Base-by-base conservation (phyloP, 2,797 vertebrate genomes). In the Pelodytes ibericus region DNA sequence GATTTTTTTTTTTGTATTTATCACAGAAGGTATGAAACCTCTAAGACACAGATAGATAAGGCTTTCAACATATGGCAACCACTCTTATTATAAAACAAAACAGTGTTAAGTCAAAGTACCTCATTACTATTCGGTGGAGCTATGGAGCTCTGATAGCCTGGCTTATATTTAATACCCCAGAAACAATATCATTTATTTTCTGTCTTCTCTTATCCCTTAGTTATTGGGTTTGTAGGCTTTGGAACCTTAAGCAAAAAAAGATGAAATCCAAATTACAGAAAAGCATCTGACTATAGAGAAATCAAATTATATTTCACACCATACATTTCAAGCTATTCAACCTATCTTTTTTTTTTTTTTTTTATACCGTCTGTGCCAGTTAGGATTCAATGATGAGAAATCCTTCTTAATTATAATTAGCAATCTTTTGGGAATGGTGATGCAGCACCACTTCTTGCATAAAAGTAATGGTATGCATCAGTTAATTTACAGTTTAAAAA, bases 121-220 rank as follows among this genome's bases (percentile, higher is more conserved):
- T 97, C 94, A 97, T 99, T 98, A 96, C 89, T 91, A 98, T 98
- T 98, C 96, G 90, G 83, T 88, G 88, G 91, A 94, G 94, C 92
- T 93, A 93, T 93, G 95, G 90, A 89, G 92, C 94, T 93, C 91
- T 87, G 91, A 93, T 91, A 93, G 89, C 87, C 84, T 81, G 93
- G 95, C 94, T 99, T 98, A 98, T 83, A 88, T 93, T 91, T 98
- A 97, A 98, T 94, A 91, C 96, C 94, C 87, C 87, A 85, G 94
- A 95, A 96, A 97, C 94, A 96, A 96, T 95, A 96, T 95, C 92
- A 97, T 98, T 98, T 98, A 96, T 98, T 96, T 93, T 87, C 89
- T 91, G 89, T 91, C 93, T 95, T 93, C 88, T 86, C 89, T 96
- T 93, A 98, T 97, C 95, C 95, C 86, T 91, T 92, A 90, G 82